Base-by-base conservation (phyloP, 2,797 vertebrate species). In the Hoplostethus mediterraneus region DNA sequence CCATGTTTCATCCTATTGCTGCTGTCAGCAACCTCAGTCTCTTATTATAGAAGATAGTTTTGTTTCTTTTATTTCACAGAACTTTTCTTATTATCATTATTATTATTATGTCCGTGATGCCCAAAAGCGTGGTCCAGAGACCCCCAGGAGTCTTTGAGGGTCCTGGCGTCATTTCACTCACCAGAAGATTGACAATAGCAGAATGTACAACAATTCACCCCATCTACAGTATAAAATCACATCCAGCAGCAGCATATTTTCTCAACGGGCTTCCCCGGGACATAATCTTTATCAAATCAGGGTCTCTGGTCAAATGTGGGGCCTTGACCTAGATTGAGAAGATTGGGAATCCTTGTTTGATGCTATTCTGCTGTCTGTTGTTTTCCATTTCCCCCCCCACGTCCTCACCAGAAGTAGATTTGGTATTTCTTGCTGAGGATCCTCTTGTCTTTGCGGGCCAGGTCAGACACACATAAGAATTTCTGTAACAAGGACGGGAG, bases 331-430 rank as follows among this genome's bases (percentile, higher is more conserved):
- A 13, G 14, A 13, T 14, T 47, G 14, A 3, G 44, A 47, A 33
- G 33, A 33, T 33, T 33, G 6, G 6, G 6, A 17, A 16, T 66
- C 25, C 40, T 7, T 42, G 17, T 64, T 33, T 4, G 0, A 33
- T 33, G 31, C 6, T 33, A 33, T 33, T 25, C 14, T 28, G 44
- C 1, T 54, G 16, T 25, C 13, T 56, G 11, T 47, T 2, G 48
- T 47, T 64, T 3, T 36, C 5, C 2, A 25, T 40, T 0, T 6
- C 10, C 42, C 21, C 40, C 42, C 8, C 3, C 2, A 38, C 9
- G n/a, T 63, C 4, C 96, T 97, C 85, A 99, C 98, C 98, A 99
- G 92, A 98, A 99, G 87, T 99, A 99, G 89, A 99, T 99, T 92
- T 98, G 97, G 86, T 99, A 99, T 88, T 99, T 99, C 85, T 99